These are phyloP conservation scores for Xiphorhynchus elegans DNA, from an alignment of 2,113 vertebrate genomes.

Conservation along the genomic window DNA sequence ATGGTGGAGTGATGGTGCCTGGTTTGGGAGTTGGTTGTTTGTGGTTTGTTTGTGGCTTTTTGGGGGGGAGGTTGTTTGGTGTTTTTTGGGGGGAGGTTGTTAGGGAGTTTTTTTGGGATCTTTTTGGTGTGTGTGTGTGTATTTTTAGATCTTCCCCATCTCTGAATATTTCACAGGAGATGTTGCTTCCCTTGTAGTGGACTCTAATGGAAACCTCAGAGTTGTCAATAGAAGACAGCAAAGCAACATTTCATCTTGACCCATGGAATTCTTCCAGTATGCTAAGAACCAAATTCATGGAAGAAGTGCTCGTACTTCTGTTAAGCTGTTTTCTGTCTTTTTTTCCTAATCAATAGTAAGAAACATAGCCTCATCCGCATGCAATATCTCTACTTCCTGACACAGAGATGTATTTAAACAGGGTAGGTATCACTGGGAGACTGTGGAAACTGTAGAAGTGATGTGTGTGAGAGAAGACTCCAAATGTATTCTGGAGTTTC, in stretches of 20 bases:
- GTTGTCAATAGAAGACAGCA: neutral
- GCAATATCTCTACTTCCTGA: neutral
- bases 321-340: neutral
- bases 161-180: neutral
- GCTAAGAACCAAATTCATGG: neutral
- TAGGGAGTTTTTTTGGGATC: neutral
- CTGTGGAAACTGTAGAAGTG: neutral
- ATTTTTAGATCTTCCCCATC: neutral
- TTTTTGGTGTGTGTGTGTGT: neutral
- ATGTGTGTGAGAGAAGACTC: neutral
- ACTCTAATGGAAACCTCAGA: neutral
- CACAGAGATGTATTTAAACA: neutral
- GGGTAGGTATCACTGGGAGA: neutral
- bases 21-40: neutral
- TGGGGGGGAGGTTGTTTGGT: neutral
- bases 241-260: neutral
- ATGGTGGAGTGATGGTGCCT: neutral
- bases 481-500: neutral
- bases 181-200: neutral
- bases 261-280: neutral
- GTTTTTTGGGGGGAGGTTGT: neutral
- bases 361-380: accelerated
- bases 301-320: neutral
- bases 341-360: neutral
- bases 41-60: neutral